A percentile compares a stretch with the other conserved stretches of the same genome.
phyloP scores from a whole-genome alignment of 2,113 vertebrate species.

The Cavia aperea region DNA sequence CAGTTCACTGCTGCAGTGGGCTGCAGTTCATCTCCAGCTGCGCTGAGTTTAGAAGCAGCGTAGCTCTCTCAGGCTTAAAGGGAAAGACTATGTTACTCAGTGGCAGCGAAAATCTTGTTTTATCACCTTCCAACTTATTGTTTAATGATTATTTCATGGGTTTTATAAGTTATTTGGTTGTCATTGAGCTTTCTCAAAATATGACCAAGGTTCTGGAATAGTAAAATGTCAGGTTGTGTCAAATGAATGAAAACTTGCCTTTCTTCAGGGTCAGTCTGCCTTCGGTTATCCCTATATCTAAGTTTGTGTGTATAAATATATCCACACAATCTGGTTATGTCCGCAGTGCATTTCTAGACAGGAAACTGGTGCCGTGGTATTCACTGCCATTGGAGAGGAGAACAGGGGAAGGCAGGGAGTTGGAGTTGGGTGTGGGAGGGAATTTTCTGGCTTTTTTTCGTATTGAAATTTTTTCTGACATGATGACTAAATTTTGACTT shows the following conservation, averaged over 20 bases:
- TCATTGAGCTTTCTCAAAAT: conserved; percentile 7
- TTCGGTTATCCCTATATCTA: background rate
- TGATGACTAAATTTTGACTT: background rate
- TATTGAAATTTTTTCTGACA: background rate
- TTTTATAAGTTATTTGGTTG: background rate
- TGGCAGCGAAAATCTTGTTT: background rate
- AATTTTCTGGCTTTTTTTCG: background rate
- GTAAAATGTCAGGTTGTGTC: background rate
- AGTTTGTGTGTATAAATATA: background rate
- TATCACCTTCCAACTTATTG: background rate
- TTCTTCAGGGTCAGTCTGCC: background rate
- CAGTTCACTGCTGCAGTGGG: background rate
- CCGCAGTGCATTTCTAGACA: background rate
- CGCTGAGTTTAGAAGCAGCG: background rate
- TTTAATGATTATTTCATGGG: background rate
- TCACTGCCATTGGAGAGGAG: background rate
- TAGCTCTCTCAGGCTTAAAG: background rate
- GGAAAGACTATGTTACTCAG: background rate
- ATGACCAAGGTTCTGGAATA: background rate
- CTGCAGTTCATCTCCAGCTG: background rate
- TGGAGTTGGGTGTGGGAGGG: background rate
- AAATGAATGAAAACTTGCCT: background rate
- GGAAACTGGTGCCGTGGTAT: background rate
- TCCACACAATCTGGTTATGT: background rate
- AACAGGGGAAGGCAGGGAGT: background rate